Percentiles rank a stretch among this genome's conserved stretches.
Conservation (phyloP, 2,113 vertebrate genomes). For the Girardinichthys multiradiatus region DNA sequence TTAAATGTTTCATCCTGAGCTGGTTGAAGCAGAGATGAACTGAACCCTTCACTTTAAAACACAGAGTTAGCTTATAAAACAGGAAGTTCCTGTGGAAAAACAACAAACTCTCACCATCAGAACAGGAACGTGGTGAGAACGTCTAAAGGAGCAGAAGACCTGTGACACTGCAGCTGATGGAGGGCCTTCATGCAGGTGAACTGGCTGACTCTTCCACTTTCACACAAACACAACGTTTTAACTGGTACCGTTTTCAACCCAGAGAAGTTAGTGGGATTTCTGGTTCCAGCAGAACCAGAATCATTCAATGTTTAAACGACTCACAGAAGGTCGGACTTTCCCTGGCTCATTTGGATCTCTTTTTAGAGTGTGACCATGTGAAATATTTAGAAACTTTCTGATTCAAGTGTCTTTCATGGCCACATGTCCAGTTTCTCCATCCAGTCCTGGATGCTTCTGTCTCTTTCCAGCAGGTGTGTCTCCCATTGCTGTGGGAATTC, state of each 20-base stretch:
- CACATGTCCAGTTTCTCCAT: no score
- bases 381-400: no score
- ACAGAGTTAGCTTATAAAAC: conserved; percentile 1
- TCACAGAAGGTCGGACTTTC: no score
- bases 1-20: not conserved
- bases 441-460: no score
- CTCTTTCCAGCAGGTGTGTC: no score
- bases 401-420: no score
- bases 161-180: not conserved
- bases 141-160: not conserved
- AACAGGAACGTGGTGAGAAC: not conserved
- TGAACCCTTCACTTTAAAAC: not conserved
- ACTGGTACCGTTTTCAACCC: no score
- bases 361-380: no score
- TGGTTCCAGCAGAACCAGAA: not conserved
- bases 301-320: not conserved
- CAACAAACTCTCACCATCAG: not conserved
- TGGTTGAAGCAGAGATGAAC: not conserved
- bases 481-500: no score
- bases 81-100: not conserved
- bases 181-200: not conserved
- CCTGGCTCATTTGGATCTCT: no score
- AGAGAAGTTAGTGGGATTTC: no score
- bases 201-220: not conserved
- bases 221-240: not conserved